Base-by-base conservation (phyloP, 2,113 vertebrate genomes). In the Zosterops hypoxanthus region DNA sequence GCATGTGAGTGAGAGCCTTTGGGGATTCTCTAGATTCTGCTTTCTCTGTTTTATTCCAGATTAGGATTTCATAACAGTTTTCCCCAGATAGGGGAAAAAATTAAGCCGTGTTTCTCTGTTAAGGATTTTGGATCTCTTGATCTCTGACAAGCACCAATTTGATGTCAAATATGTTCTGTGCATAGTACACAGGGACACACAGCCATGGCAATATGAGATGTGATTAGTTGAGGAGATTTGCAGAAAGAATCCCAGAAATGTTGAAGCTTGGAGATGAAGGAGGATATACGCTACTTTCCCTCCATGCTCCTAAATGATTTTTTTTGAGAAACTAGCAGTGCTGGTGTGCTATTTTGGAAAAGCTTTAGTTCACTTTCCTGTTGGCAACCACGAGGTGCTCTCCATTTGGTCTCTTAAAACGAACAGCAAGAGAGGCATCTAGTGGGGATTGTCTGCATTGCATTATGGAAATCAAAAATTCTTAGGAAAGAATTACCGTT, bases 341-440 rank as follows among this genome's bases (percentile, higher is more conserved):
- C 36, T 60, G 24, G 5, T 29, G 42, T 29, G 28, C 33, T 10
- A 17, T 31, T 77, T 82, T 57, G 34, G 34, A 56, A 47, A 52
- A 70, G 9, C 34, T 82, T 75, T 60, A 34, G 46, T 47, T 68
- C 49, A 22, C 29, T 46, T 26, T 19, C 1, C 1, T 28, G 7
- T 55, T 65, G n/a, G 3, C n/a, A 61, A 2, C 28, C 0, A 1
- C 1, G 4, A 47, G 5, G 7, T 53, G 34, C 8, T 81, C 2
- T 1, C 70, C 15, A 8, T 53, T 19, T 55, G 36, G 46, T 34
- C 11, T 46, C 59, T 64, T 53, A 34, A 53, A 63, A 29, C 29
- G 8, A 82, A 25, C 73, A 49, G 50, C 83, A 90, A 83, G 94
- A 61, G 94, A 82, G 95, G 93, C 97, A 95, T 96, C 98, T 97